Conservation (phyloP, 2,113 vertebrate genomes). For the Protomyctophum bolini region DNA sequence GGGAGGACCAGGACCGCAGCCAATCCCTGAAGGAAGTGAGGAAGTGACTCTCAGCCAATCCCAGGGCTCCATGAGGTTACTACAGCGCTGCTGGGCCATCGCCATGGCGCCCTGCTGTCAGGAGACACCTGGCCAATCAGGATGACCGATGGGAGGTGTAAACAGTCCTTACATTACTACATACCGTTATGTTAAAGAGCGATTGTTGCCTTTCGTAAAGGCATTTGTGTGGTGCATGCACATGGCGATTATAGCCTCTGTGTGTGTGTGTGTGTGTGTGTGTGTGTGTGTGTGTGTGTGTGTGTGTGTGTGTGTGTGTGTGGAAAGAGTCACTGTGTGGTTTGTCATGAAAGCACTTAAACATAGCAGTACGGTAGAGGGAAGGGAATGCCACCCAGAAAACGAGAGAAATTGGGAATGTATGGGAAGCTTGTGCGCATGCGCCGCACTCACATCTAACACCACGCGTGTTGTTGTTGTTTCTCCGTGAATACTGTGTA, state of each 20-base stretch:
- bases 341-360: slow-evolving; percentile 7
- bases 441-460: too few species aligned
- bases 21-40: slow-evolving; percentile 63
- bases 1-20: slow-evolving; percentile 62
- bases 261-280: not conserved
- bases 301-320: slow-evolving; percentile 12
- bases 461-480: too few species aligned
- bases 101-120: slow-evolving; percentile 63
- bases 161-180: slow-evolving; percentile 49
- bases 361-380: not conserved
- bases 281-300: slow-evolving; percentile 5
- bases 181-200: not conserved
- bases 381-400: slow-evolving; percentile 29
- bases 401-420: slow-evolving; percentile 17
- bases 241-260: not conserved
- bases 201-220: not conserved
- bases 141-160: slow-evolving; percentile 39
- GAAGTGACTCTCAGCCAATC: slow-evolving; percentile 66
- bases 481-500: too few species aligned
- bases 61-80: slow-evolving; percentile 50
- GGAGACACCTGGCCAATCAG: slow-evolving; percentile 60
- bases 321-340: not conserved
- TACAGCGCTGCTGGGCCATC: slow-evolving; percentile 56
- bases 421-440: too few species aligned
- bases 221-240: slow-evolving; percentile 1